Conservation (phyloP, 2,888 invertebrate genomes). For the Pristionchus mayeri region DNA sequence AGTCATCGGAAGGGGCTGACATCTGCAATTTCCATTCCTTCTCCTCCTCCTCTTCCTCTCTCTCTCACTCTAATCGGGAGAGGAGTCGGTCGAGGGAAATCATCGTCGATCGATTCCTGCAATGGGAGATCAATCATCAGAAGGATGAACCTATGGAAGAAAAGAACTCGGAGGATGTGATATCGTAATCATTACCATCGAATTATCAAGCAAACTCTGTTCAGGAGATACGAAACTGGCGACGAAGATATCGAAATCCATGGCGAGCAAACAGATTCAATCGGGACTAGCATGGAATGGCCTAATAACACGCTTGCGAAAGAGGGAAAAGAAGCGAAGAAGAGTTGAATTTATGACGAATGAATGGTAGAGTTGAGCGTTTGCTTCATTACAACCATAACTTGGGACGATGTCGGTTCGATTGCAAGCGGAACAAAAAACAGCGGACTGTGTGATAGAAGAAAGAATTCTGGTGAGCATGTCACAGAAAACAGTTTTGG, state of each 20-base stretch:
- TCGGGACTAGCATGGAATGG: slow-evolving; percentile 6
- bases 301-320: slow-evolving; percentile 15
- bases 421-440: not conserved
- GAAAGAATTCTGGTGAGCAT: not conserved
- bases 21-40: too few species aligned
- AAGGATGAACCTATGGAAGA: too few species aligned
- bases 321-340: not conserved
- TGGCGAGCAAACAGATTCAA: slow-evolving; percentile 31
- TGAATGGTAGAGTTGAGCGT: not conserved
- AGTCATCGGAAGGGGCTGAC: not conserved
- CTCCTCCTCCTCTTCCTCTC: not conserved
- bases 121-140: too few species aligned
- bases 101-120: not conserved
- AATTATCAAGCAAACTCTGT: too few species aligned
- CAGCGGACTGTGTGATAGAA: not conserved
- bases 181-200: too few species aligned
- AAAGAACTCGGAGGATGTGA: too few species aligned
- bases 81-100: slow-evolving; percentile 4
- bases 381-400: too few species aligned
- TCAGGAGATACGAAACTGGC: slow-evolving; percentile 18
- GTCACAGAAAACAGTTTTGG: slow-evolving; percentile 23
- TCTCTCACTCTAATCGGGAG: not conserved
- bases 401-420: too few species aligned
- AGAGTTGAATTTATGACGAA: not conserved
- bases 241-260: not conserved